phyloP scores from a whole-genome alignment of 1,140 invertebrate species.

The Anastrepha ludens region DNA sequence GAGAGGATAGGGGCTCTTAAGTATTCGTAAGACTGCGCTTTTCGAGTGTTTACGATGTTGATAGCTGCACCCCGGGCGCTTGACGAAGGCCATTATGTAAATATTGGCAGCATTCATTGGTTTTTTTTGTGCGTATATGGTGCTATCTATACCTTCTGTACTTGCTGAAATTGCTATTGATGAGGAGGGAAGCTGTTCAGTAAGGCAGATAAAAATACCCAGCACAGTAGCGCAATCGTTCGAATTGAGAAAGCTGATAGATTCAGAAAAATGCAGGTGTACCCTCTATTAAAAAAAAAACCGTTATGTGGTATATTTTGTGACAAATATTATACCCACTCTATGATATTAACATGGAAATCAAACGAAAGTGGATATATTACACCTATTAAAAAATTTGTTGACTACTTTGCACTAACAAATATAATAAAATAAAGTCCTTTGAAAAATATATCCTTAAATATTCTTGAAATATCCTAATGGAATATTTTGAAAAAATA shows the following conservation, averaged over 20 bases:
- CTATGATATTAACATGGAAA: no score
- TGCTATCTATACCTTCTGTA: not conserved
- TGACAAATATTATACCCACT: no score
- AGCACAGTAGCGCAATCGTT: not conserved
- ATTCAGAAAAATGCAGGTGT: not conserved
- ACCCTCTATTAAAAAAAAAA: no score
- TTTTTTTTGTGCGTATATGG: not conserved
- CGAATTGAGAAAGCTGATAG: not conserved
- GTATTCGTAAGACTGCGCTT: slow-evolving; percentile 24
- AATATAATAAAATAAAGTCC: no score
- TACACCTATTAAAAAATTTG: no score
- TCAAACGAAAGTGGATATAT: no score
- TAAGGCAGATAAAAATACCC: slow-evolving; percentile 31
- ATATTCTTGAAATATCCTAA: no score
- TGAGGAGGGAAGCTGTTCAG: not conserved
- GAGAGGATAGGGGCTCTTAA: not conserved
- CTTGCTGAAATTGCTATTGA: not conserved
- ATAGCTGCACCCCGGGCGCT: slow-evolving; percentile 36
- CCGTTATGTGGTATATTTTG: no score
- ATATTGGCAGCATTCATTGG: slow-evolving; percentile 32
- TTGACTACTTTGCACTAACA: no score
- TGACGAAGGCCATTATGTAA: slow-evolving; percentile 51
- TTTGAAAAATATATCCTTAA: no score
- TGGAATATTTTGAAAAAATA: no score
- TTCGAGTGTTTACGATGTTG: slow-evolving; percentile 51